These are phyloP conservation scores for Naso thynnoides DNA, from an alignment of 2,797 vertebrate genomes.

Conservation along the genomic window DNA sequence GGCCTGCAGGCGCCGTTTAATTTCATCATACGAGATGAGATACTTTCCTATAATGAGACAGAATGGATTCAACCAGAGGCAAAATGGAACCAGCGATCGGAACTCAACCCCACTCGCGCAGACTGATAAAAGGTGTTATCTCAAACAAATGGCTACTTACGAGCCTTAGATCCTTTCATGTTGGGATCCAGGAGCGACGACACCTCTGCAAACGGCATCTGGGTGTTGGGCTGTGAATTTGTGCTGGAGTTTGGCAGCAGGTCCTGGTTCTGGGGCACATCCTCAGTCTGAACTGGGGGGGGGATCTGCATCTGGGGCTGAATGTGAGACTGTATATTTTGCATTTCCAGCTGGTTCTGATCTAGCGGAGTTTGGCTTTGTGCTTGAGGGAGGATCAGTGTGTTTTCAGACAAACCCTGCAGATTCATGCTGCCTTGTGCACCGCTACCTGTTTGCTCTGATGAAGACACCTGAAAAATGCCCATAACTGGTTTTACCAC, in stretches of 20 bases:
- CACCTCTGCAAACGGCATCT: slow-evolving; percentile 86
- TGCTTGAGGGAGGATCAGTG: slow-evolving; percentile 67
- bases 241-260: slow-evolving; percentile 12
- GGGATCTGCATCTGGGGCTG: slow-evolving; percentile 67
- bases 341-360: slow-evolving; percentile 70
- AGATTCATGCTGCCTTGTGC: slow-evolving; percentile 56
- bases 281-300: slow-evolving; percentile 31
- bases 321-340: slow-evolving; percentile 56
- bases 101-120: too few relatives aligned
- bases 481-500: slow-evolving; percentile 82
- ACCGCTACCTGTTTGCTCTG: slow-evolving; percentile 63
- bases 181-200: slow-evolving; percentile 88
- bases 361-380: slow-evolving; percentile 65
- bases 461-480: slow-evolving; percentile 77
- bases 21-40: slow-evolving; percentile 86
- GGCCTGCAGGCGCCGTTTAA: slow-evolving; percentile 84
- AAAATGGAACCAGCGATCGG: too few relatives aligned
- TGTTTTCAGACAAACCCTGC: slow-evolving; percentile 70
- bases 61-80: background rate
- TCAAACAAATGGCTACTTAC: slow-evolving; percentile 69
- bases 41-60: slow-evolving; percentile 71
- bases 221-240: slow-evolving; percentile 41
- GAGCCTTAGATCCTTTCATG: slow-evolving; percentile 89
- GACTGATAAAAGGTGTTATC: background rate
- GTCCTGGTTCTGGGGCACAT: slow-evolving; percentile 52